Base-by-base conservation (phyloP, 2,888 invertebrate genomes). In the Zelleria hepariella region DNA sequence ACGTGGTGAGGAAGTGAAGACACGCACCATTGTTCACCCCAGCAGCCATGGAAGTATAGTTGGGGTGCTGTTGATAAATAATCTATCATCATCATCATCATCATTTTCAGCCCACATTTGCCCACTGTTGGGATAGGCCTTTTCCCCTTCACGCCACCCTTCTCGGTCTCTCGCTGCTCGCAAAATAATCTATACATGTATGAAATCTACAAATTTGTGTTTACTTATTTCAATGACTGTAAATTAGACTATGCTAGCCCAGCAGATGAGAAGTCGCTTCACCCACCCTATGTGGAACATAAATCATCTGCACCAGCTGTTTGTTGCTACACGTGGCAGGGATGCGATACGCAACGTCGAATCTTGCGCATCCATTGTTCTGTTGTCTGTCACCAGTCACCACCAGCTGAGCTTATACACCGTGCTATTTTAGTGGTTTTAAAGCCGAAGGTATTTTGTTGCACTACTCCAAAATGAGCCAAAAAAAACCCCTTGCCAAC, bases 1-100 rank as follows among this genome's bases (percentile, higher is more conserved):
- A 68, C 68, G 70, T 74, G 73, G 79, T 72, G 73, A 65, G 68
- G 70, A 64, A 72, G 71, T 69, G 56, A 58, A 64, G 63, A 63
- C 70, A 71, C 68, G 74, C 70, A 69, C 67, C 66, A 75, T 76
- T 78, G 77, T 77, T 67, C 23, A 51, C 23, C 21, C 51, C 21
- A 3, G 20, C 51, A 8, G 20, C 51, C 20, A 20, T 51, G 51
- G 8, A 51, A 8, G 15, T 42, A 42, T 42, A n/a, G n/a, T n/a
- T 57, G 47, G 23, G 27, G 55, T 27, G 42, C 8, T 18, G n/a
- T 21, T 21, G 56, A 25, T 27, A 54, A 6, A 24, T 25, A 25
- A n/a, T 15, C 32, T 15, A 42, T 42, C 0, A 42, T 1, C 2
- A 15, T 15, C 6, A 42, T n/a, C n/a, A n/a, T n/a, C n/a, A n/a